Evolutionary conservation across 1,140 invertebrate species (phyloP).

Genomic region (Zophobas morio): DNA sequence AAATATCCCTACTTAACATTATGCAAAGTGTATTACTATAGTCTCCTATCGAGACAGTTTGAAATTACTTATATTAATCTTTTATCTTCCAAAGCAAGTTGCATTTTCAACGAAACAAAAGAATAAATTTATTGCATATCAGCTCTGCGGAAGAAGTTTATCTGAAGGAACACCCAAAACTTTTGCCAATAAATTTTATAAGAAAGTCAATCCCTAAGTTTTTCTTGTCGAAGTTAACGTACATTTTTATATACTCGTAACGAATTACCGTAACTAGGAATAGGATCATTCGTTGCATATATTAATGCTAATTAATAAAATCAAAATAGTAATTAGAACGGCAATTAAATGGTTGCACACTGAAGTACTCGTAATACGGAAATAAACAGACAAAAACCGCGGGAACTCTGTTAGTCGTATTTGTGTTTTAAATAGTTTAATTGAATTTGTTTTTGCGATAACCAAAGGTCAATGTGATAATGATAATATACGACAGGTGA

Average conservation of each 20-base stretch:
- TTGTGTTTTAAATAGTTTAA: neutral
- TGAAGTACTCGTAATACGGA: neutral
- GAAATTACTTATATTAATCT: too few relatives aligned
- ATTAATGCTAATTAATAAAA: too few relatives aligned
- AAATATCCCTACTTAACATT: too few relatives aligned
- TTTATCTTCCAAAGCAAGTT: neutral
- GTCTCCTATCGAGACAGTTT: too few relatives aligned
- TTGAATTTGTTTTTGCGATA: constrained; percentile 27
- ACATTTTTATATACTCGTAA: neutral
- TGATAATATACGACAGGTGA: constrained; percentile 15
- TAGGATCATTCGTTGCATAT: too few relatives aligned
- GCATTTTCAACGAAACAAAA: constrained; percentile 5
- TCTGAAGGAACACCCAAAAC: constrained; percentile 4
- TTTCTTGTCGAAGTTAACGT: neutral
- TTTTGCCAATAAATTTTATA: constrained; percentile 29
- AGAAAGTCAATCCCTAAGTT: neutral
- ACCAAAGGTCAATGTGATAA: neutral
- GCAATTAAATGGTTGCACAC: neutral
- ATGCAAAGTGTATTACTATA: too few relatives aligned
- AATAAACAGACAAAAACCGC: neutral
- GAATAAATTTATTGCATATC: constrained; percentile 14
- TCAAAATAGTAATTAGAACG: neutral
- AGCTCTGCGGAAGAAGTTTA: neutral
- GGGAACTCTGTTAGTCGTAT: too few relatives aligned
- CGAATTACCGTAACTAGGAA: too few relatives aligned